Conservation (phyloP, 1,140 invertebrate species). For the Panulirus ornatus region DNA sequence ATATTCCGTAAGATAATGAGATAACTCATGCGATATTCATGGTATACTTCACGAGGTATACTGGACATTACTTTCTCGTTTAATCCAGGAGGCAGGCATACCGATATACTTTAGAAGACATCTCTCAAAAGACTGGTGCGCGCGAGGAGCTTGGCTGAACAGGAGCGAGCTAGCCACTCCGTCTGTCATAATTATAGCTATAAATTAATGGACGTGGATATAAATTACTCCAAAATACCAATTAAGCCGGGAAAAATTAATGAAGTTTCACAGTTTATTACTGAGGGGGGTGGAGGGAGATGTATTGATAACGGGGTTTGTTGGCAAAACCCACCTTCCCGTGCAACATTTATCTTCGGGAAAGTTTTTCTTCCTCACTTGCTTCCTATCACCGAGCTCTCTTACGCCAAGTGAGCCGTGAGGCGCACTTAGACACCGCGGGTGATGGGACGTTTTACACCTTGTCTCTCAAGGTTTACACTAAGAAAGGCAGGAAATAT, state of each 20-base stretch:
- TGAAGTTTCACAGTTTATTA: conserved; percentile 62
- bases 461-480: no score
- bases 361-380: not conserved
- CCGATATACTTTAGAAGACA: no score
- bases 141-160: not conserved
- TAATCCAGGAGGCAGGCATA: no score
- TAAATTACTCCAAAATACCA: conserved; percentile 55
- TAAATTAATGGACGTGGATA: conserved; percentile 27
- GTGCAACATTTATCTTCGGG: not conserved
- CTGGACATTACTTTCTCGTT: no score
- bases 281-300: conserved; percentile 32
- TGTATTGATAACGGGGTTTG: conserved; percentile 34
- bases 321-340: not conserved
- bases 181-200: conserved; percentile 34
- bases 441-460: no score
- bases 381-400: not conserved
- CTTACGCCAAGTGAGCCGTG: not conserved
- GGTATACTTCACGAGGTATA: no score
- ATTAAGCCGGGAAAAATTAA: conserved; percentile 65
- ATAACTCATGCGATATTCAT: no score
- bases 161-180: not conserved
- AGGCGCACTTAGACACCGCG: no score
- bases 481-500: no score
- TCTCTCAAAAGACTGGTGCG: no score
- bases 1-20: no score